Evolutionary conservation across 2,797 vertebrate species (phyloP).

Genomic region (Halcyon chelicuti): DNA sequence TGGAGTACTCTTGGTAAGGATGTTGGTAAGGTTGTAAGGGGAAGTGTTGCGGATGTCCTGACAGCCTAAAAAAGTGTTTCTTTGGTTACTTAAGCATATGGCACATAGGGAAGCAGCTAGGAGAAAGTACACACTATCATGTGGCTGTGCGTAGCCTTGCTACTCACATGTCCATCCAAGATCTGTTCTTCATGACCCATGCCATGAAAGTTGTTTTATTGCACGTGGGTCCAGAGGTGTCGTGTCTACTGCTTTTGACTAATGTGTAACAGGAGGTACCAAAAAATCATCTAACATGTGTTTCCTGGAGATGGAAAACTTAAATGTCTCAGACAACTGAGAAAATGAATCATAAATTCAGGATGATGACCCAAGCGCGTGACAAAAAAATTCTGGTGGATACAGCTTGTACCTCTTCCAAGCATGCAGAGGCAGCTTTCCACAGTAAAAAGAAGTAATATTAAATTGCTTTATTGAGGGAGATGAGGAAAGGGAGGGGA

Average conservation of each 20-base stretch:
- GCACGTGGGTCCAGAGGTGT: background rate
- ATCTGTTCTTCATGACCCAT: background rate
- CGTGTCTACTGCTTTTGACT: background rate
- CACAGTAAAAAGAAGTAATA: background rate
- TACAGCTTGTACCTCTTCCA: background rate
- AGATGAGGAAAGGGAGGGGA: background rate
- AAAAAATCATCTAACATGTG: background rate
- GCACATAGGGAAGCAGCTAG: background rate
- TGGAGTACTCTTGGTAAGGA: background rate
- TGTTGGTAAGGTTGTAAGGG: background rate
- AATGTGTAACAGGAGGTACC: background rate
- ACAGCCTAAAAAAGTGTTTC: background rate
- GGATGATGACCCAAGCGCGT: background rate
- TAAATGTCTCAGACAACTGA: background rate
- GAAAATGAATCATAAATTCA: conserved; percentile 16
- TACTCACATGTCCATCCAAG: background rate
- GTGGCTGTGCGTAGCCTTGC: background rate
- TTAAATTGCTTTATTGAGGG: background rate
- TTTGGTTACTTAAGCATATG: background rate
- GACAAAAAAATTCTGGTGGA: background rate
- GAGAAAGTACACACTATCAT: background rate
- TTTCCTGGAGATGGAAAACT: background rate
- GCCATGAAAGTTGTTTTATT: background rate
- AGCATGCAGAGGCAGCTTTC: background rate
- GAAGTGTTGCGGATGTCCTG: background rate